Evolutionary conservation across 2,113 vertebrate genomes (phyloP), one percentile per base, ranked within the genome.

Genomic region (Bos javanicus): DNA sequence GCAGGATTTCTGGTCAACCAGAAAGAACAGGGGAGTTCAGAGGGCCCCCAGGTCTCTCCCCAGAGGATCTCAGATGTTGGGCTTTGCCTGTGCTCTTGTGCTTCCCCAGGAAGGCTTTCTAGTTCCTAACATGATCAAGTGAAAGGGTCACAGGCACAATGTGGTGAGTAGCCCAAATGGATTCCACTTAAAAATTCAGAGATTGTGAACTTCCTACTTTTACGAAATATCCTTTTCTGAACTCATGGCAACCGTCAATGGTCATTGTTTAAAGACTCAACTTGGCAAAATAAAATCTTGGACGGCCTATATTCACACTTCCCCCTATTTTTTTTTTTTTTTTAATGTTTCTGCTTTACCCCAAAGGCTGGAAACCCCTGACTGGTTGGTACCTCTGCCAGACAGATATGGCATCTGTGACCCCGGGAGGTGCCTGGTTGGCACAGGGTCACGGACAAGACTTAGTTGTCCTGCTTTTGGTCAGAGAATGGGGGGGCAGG

Each of bases 211-310:
- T 88, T 95, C 46, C 84, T 46, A 60, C 84, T 80, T 81, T 28
- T 46, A 59, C 15, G 7, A 94, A 52, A 78, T 9, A 52, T 14
- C 67, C 78, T 89, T 89, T 94, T 33, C 87, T 57, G 56, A 78
- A 52, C 33, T 36, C 60, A 10, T 2, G 15, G 92, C 81, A 36
- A 36, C 57, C 15, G 60, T 71, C 84, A 8, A 2, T n/a, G 60
- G 81, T 8, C 26, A 87, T 81, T 94, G 95, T 95, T 80, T 50
- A 2, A n/a, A 90, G 80, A n/a, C 43, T 93, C 50, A 11, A 14
- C 67, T 96, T 89, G 92, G 95, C 94, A 83, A 88, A 95, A 93
- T 52, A 39, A n/a, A 87, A 54, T 46, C 57, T 59, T 93, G 94
- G 76, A 83, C 6, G 59, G 30, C 33, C 43, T 16, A 1, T 39